Conservation (phyloP, 2,888 invertebrate species). For the Phengaris arion region DNA sequence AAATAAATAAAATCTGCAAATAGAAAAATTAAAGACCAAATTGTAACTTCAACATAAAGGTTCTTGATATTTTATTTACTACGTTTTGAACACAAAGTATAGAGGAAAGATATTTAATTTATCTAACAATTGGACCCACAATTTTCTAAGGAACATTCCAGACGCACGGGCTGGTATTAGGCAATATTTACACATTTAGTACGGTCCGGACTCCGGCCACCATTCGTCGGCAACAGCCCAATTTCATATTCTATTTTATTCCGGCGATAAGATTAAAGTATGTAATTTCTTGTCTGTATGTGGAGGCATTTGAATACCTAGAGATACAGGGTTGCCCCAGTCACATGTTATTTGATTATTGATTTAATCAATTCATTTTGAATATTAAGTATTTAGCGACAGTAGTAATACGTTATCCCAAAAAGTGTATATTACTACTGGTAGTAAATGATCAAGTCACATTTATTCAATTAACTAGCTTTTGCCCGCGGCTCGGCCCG, state of each 20-base stretch:
- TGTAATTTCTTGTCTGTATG: constrained; percentile 76
- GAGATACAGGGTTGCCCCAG: constrained; percentile 55
- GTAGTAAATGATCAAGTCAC: too few species aligned
- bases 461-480: too few species aligned
- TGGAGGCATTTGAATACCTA: constrained; percentile 59
- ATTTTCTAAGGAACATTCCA: constrained; percentile 19
- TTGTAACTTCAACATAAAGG: not conserved
- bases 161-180: constrained; percentile 3
- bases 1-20: too few species aligned
- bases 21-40: too few species aligned
- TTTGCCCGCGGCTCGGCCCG: too few species aligned
- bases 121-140: not conserved
- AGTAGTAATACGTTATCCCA: not conserved
- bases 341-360: not conserved
- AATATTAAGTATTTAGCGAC: not conserved
- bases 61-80: not conserved
- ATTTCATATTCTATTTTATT: constrained; percentile 79
- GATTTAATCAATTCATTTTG: not conserved
- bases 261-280: constrained; percentile 77
- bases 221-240: constrained; percentile 58
- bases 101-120: not conserved
- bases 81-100: not conserved
- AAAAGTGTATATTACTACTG: too few species aligned
- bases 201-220: constrained; percentile 56
- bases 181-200: constrained; percentile 50